Evolutionary conservation across 2,113 vertebrate genomes (phyloP).

Genomic region (Alouatta palliata): DNA sequence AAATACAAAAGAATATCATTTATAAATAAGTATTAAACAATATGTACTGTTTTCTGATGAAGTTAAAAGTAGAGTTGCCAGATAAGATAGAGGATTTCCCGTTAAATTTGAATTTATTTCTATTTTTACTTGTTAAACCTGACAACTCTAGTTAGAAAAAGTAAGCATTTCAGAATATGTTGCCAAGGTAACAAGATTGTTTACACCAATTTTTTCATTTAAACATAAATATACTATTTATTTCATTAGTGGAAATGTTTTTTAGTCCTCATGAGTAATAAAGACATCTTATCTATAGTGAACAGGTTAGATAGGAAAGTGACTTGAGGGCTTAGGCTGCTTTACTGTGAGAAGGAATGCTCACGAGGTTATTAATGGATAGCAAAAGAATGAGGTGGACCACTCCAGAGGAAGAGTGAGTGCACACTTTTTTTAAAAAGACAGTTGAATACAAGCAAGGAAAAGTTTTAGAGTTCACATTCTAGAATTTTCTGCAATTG

Average conservation of each 20-base stretch:
- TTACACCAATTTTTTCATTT: not conserved
- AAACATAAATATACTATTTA: not conserved
- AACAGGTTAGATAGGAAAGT: not conserved
- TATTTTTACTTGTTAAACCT: not conserved
- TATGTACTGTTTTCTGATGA: not conserved
- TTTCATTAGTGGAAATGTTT: not conserved
- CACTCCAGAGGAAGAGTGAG: slow-evolving; percentile 46
- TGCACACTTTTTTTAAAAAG: slow-evolving; percentile 30
- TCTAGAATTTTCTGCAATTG: not conserved
- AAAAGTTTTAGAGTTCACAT: slow-evolving; percentile 63
- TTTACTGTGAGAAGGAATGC: slow-evolving; percentile 7
- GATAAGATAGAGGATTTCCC: not conserved
- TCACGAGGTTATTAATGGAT: not conserved
- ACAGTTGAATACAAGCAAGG: not conserved
- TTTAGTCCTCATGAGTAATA: not conserved
- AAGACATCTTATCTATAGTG: not conserved
- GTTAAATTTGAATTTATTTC: not conserved
- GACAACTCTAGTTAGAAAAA: not conserved
- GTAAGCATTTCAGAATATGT: not conserved
- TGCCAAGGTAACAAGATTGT: not conserved
- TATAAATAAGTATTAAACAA: not conserved
- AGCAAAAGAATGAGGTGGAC: not conserved
- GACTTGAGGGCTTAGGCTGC: not conserved
- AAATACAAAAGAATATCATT: not conserved
- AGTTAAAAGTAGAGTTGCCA: not conserved